These are phyloP conservation scores for Heptranchias perlo DNA, from an alignment of 2,113 vertebrate species.

Conservation along the genomic window DNA sequence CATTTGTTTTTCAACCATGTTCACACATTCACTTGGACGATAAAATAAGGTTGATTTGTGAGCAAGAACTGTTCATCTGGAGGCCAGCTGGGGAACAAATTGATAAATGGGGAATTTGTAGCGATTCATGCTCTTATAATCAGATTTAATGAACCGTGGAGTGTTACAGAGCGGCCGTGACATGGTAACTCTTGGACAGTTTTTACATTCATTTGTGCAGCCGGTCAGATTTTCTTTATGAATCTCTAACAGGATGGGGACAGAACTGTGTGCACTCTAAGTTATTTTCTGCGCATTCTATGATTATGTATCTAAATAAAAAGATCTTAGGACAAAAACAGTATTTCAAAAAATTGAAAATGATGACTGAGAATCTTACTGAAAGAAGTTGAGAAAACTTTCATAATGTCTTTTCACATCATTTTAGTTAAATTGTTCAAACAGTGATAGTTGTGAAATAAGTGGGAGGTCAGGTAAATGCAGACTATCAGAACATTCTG, in stretches of 20 bases:
- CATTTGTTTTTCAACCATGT: slow-evolving; percentile 54
- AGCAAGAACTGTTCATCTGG: slow-evolving; percentile 45
- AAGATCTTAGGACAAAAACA: not conserved
- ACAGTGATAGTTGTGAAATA: not conserved
- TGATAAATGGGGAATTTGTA: slow-evolving; percentile 71
- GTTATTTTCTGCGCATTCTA: not conserved
- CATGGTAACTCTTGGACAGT: slow-evolving; percentile 40
- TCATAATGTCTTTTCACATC: not conserved
- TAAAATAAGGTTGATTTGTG: slow-evolving; percentile 47
- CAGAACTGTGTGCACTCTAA: not conserved
- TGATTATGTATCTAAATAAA: not conserved
- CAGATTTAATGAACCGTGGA: slow-evolving; percentile 69
- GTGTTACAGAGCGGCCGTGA: slow-evolving; percentile 51
- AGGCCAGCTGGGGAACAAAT: slow-evolving; percentile 48
- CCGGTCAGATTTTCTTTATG: slow-evolving; percentile 33
- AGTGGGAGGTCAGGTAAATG: not conserved
- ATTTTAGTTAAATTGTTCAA: not conserved
- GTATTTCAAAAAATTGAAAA: not conserved
- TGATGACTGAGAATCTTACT: not conserved
- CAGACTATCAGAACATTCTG: not conserved
- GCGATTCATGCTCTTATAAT: slow-evolving; percentile 68
- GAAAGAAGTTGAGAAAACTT: not conserved
- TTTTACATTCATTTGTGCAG: slow-evolving; percentile 46
- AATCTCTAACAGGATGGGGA: not conserved
- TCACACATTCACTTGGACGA: slow-evolving; percentile 49